Conservation (phyloP, 2,797 vertebrate genomes). For the Pseudomugil tenellus region DNA sequence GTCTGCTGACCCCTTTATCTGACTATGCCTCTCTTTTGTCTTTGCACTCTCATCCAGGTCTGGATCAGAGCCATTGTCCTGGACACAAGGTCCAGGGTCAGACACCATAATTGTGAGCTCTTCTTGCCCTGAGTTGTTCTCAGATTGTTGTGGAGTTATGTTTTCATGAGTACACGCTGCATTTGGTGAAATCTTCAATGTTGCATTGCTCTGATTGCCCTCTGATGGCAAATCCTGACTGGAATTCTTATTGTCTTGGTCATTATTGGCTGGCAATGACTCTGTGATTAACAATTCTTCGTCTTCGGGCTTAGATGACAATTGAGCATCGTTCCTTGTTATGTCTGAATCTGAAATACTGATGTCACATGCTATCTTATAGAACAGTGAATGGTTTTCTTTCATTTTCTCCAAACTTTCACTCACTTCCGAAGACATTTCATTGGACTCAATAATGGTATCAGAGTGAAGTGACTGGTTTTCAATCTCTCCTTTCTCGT, state of each 20-base stretch:
- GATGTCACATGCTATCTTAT: constrained; percentile 77
- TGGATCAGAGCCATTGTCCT: constrained; percentile 18
- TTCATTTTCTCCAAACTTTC: constrained; percentile 77
- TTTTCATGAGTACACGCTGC: constrained; percentile 54
- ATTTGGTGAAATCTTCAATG: constrained; percentile 22
- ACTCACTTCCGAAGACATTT: constrained; percentile 62
- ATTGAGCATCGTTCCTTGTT: constrained; percentile 54
- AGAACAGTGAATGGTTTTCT: constrained; percentile 78
- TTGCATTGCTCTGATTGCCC: constrained; percentile 17
- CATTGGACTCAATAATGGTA: constrained; percentile 37
- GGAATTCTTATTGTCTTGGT: constrained; percentile 16
- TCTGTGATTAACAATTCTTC: constrained; percentile 53
- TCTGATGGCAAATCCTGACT: constrained; percentile 19
- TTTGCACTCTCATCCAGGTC: constrained; percentile 11
- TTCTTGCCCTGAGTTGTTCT: constrained; percentile 25
- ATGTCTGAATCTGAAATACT: constrained; percentile 79
- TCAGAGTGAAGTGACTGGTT: constrained; percentile 28
- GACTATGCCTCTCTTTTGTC: constrained; percentile 20
- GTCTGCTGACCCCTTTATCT: constrained; percentile 20
- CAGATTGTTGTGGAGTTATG: constrained; percentile 24
- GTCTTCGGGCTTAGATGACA: constrained; percentile 36
- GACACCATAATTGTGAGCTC: constrained; percentile 14
- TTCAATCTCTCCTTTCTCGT: constrained; percentile 47
- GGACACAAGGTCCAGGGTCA: constrained; percentile 8
- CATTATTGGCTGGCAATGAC: neutral